Conservation (phyloP, 2,113 vertebrate genomes). For the Protomyctophum bolini region DNA sequence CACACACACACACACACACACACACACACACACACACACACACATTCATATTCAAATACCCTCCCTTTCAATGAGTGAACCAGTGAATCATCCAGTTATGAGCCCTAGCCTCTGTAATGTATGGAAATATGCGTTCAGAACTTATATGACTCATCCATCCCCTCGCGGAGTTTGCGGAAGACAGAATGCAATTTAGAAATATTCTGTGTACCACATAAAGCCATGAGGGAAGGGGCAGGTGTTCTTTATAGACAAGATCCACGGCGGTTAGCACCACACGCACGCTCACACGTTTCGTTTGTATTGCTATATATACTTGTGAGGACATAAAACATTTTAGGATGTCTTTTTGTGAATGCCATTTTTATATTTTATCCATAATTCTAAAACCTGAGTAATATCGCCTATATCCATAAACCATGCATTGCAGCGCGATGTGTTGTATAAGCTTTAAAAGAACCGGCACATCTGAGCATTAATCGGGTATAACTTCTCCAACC, state of each 20-base stretch:
- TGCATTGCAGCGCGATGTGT: no score
- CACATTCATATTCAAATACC: conserved; percentile 70
- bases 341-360: no score
- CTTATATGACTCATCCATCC: conserved; percentile 54
- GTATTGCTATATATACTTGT: no score
- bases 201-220: conserved; percentile 41
- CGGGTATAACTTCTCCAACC: no score
- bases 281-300: no score
- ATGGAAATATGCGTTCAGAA: conserved; percentile 66
- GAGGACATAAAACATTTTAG: no score
- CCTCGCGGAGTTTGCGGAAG: conserved; percentile 56
- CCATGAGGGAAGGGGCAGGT: conserved; percentile 56
- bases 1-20: conserved; percentile 31
- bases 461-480: no score
- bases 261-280: neutral
- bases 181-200: conserved; percentile 57
- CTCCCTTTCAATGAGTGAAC: conserved; percentile 50
- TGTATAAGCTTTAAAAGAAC: no score
- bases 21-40: conserved; percentile 9
- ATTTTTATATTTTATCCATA: no score
- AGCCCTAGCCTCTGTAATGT: conserved; percentile 41
- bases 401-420: no score
- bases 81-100: conserved; percentile 61
- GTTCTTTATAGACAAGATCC: conserved; percentile 37
- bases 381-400: no score